Percentiles rank a stretch among this genome's conserved stretches.
phyloP scores from a whole-genome alignment of 2,888 invertebrate species.

The Synergus laeviventris region DNA sequence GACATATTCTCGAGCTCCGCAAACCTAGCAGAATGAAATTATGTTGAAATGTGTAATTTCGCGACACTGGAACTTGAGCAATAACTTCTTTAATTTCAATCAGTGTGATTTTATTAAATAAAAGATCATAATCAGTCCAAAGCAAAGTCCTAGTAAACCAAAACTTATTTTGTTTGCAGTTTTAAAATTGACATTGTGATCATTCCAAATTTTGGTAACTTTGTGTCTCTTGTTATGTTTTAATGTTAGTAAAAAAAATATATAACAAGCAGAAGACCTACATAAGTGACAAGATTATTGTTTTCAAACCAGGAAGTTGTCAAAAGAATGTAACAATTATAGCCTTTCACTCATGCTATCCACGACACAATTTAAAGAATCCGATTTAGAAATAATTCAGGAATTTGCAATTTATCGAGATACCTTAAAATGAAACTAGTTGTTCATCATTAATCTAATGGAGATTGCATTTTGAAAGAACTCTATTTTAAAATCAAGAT shows the following conservation, averaged over 20 bases:
- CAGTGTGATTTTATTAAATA: neutral
- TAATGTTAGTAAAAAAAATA: neutral
- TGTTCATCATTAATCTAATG: no score
- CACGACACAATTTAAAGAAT: conserved; percentile 2
- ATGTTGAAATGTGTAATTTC: conserved; percentile 5
- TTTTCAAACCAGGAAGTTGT: conserved; percentile 36
- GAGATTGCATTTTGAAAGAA: neutral
- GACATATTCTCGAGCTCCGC: conserved; percentile 5
- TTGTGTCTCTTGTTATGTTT: neutral
- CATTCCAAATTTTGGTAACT: neutral
- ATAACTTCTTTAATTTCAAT: neutral
- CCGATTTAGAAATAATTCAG: conserved; percentile 12
- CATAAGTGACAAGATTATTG: conserved; percentile 7
- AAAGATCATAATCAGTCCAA: neutral
- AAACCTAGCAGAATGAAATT: neutral
- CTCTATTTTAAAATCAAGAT: neutral
- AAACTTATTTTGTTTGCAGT: no score
- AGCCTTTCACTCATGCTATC: conserved; percentile 29
- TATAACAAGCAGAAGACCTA: neutral
- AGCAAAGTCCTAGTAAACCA: neutral
- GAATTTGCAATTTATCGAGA: neutral
- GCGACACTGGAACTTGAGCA: neutral
- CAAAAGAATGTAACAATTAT: conserved; percentile 31
- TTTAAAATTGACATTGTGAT: neutral
- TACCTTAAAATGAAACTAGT: neutral